phyloP scores from a whole-genome alignment of 2,888 invertebrate genomes.

The Oscheius sp. region DNA sequence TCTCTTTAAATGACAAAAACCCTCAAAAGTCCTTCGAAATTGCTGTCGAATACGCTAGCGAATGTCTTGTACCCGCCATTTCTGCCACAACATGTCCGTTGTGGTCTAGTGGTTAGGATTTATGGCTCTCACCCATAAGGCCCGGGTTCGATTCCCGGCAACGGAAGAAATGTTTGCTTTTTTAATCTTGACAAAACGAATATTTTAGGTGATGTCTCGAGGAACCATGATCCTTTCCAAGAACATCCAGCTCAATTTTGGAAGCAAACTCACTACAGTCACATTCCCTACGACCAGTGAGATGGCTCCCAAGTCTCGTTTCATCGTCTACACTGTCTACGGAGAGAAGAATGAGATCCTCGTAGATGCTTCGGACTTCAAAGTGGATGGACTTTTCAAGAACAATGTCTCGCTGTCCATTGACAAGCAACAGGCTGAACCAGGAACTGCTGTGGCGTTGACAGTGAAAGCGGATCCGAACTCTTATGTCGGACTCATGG shows the following conservation, averaged over 20 bases:
- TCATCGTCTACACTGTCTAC: conserved; percentile 80
- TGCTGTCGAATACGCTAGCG: too few species aligned
- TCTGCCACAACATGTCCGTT: conserved; percentile 34
- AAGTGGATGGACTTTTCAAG: conserved; percentile 80
- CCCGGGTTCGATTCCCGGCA: conserved; percentile 66
- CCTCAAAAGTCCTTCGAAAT: background rate
- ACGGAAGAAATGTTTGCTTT: conserved; percentile 22
- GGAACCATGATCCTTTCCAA: conserved; percentile 86
- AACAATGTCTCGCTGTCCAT: conserved; percentile 61
- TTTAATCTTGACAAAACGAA: background rate
- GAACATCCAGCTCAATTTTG: conserved; percentile 75
- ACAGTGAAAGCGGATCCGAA: conserved; percentile 85
- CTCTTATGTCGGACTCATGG: conserved; percentile 87
- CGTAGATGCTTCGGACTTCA: conserved; percentile 87
- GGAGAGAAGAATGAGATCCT: conserved; percentile 81
- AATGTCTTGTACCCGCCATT: too few species aligned
- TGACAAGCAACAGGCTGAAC: conserved; percentile 62
- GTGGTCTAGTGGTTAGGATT: conserved; percentile 66
- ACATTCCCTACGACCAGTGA: conserved; percentile 80
- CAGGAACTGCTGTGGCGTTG: conserved; percentile 62
- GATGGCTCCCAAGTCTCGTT: conserved; percentile 72
- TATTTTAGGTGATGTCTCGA: conserved; percentile 81
- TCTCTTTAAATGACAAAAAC: background rate
- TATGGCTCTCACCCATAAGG: conserved; percentile 63
- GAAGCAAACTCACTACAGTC: conserved; percentile 74